Evolutionary conservation across 64 coral and sea anemone genomes (phyloP).

Genomic region (Acropora tenuis): DNA sequence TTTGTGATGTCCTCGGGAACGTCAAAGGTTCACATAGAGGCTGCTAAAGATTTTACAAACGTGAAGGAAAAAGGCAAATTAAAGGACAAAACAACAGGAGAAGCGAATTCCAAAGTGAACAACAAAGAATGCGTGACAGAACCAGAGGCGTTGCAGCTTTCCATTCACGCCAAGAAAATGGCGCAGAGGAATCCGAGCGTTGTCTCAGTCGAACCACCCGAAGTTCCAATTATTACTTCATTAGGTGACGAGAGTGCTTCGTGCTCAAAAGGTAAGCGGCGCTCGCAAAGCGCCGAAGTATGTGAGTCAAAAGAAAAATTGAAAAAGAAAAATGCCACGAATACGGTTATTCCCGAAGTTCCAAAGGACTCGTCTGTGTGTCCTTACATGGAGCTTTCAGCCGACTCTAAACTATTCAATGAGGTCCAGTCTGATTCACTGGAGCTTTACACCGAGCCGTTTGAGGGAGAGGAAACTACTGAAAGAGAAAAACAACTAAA

Average conservation of each 20-base stretch:
- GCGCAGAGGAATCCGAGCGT: background rate
- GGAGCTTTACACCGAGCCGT: conserved; percentile 86
- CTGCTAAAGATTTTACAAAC: background rate
- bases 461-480: conserved; percentile 50
- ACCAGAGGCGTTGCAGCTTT: background rate
- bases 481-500: background rate
- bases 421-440: conserved; percentile 43
- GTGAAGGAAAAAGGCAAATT: background rate
- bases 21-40: background rate
- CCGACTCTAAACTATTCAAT: conserved; percentile 6
- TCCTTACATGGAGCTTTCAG: background rate
- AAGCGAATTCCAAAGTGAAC: background rate
- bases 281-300: conserved; percentile 15
- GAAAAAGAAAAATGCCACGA: background rate
- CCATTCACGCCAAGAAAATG: background rate
- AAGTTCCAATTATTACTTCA: background rate
- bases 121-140: background rate
- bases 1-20: background rate
- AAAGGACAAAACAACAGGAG: background rate
- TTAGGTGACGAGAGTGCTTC: background rate
- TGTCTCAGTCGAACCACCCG: background rate
- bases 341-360: background rate
- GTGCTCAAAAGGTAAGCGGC: conserved; percentile 33
- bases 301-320: conserved; percentile 33
- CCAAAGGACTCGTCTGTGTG: background rate